phyloP scores from a whole-genome alignment of 2,888 invertebrate species.

The Catocala fraxini region DNA sequence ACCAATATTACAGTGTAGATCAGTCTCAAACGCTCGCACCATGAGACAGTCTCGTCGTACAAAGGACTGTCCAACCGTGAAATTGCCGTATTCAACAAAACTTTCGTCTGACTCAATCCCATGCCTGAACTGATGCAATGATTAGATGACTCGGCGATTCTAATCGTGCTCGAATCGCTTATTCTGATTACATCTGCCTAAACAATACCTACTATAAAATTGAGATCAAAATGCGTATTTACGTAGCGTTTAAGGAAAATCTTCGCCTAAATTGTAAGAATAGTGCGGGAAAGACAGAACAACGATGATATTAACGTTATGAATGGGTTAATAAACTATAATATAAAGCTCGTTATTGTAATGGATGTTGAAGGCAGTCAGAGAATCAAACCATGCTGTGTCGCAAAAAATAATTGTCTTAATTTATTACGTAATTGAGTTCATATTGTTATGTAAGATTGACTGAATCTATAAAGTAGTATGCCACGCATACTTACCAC shows the following conservation, averaged over 20 bases:
- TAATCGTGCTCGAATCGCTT: conserved; percentile 37
- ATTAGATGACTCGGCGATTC: conserved; percentile 37
- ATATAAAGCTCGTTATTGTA: conserved; percentile 1
- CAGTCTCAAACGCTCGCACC: not conserved
- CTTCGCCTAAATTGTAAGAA: too few species aligned
- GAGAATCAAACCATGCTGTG: too few species aligned
- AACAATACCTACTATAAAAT: conserved; percentile 12
- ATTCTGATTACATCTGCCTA: conserved; percentile 34
- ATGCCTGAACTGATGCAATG: conserved; percentile 49
- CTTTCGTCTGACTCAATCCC: conserved; percentile 44
- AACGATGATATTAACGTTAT: not conserved
- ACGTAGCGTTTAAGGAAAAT: too few species aligned
- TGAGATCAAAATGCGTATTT: not conserved
- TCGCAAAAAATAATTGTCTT: too few species aligned
- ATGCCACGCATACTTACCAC: too few species aligned
- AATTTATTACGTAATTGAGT: too few species aligned
- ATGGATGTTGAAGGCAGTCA: too few species aligned
- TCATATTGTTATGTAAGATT: too few species aligned
- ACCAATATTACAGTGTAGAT: not conserved
- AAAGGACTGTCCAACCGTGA: conserved; percentile 34
- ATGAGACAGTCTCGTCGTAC: conserved; percentile 1
- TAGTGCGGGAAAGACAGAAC: too few species aligned
- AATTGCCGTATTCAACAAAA: conserved; percentile 48
- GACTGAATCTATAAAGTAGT: too few species aligned
- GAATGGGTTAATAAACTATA: not conserved